Evolutionary conservation across 2,888 invertebrate genomes (phyloP).

Genomic region (Lasioglossum marginatum): DNA sequence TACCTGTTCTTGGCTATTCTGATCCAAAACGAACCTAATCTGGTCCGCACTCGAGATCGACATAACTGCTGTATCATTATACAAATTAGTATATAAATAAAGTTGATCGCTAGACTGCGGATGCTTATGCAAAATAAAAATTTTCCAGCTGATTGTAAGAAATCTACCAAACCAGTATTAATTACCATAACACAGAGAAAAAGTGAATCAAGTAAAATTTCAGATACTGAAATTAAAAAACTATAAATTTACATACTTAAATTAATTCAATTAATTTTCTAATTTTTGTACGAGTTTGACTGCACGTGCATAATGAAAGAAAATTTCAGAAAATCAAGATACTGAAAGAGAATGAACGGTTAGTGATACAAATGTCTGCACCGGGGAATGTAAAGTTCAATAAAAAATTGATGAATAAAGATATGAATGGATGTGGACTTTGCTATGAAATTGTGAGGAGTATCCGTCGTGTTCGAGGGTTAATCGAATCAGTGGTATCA

Average conservation of each 20-base stretch:
- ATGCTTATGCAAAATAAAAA: neutral
- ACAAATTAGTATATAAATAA: neutral
- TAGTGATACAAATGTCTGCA: no score
- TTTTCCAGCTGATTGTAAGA: no score
- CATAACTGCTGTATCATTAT: neutral
- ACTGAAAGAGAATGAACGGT: no score
- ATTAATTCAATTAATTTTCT: neutral
- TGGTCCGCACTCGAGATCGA: no score
- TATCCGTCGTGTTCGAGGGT: neutral
- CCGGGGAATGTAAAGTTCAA: neutral
- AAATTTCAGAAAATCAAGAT: neutral
- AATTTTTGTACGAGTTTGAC: neutral
- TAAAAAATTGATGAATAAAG: neutral
- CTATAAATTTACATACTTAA: no score
- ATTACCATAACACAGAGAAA: no score
- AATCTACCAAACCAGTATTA: no score
- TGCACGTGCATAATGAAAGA: neutral
- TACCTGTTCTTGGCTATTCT: no score
- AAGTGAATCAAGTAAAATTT: no score
- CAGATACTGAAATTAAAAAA: no score
- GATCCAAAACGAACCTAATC: neutral
- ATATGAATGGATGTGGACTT: neutral
- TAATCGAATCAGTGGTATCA: constrained; percentile 15
- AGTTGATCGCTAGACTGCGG: neutral
- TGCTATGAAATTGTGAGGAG: neutral